Percentiles rank a stretch among this genome's conserved stretches.
Evolutionary conservation across 2,888 invertebrate species (phyloP).

Genomic region (Hyles lineata): DNA sequence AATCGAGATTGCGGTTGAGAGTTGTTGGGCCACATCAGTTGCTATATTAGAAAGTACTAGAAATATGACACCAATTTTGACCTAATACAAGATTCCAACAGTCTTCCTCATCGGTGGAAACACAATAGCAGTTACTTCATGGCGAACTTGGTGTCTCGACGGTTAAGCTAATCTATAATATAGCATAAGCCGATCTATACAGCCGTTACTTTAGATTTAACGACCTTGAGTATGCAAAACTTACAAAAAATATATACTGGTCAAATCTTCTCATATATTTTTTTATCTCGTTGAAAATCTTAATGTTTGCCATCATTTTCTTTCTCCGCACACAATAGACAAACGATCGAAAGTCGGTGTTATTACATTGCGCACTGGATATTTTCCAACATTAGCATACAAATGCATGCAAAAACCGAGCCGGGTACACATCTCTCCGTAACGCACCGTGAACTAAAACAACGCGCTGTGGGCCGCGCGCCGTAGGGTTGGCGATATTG

Average conservation of each 20-base stretch:
- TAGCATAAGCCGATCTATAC: too few species aligned
- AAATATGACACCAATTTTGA: too few species aligned
- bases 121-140: too few species aligned
- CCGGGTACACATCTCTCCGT: constrained; percentile 5
- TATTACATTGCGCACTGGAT: background rate
- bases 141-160: too few species aligned
- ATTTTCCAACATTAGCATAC: constrained; percentile 14
- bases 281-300: background rate
- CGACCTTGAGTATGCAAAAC: background rate
- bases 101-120: too few species aligned
- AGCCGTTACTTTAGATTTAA: too few species aligned
- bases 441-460: constrained; percentile 12
- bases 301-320: background rate
- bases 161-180: too few species aligned
- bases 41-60: too few species aligned
- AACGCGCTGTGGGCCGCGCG: background rate
- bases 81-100: too few species aligned
- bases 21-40: too few species aligned
- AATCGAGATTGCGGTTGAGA: too few species aligned
- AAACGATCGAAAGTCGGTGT: constrained; percentile 3
- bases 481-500: background rate
- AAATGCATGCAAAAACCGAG: constrained; percentile 18
- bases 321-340: background rate
- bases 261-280: background rate
- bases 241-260: background rate